Evolutionary conservation across 2,113 vertebrate genomes (phyloP).

Genomic region (Elgaria multicarinata): DNA sequence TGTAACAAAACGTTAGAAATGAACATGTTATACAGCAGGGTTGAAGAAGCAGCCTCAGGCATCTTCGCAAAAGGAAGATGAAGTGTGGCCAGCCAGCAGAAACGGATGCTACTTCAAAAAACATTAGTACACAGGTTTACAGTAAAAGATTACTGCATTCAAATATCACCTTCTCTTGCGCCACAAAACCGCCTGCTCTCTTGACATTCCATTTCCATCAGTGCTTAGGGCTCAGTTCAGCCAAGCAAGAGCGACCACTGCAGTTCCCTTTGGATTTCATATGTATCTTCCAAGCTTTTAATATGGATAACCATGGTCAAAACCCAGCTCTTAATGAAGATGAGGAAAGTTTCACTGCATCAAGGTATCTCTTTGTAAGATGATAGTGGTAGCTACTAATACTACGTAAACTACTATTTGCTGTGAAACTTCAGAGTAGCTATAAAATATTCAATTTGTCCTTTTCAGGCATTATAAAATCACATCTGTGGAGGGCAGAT

Average conservation of each 20-base stretch:
- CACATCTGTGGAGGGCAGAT: too few relatives aligned
- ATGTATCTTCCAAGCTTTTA: neutral
- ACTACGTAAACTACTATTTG: neutral
- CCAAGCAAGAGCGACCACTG: neutral
- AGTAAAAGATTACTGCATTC: slow-evolving; percentile 27
- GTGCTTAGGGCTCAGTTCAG: neutral
- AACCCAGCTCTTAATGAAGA: neutral
- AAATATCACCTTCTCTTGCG: slow-evolving; percentile 25
- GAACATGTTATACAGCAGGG: slow-evolving; percentile 60
- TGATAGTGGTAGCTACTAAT: neutral
- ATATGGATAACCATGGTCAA: neutral
- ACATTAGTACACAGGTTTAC: slow-evolving; percentile 14
- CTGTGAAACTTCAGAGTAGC: neutral
- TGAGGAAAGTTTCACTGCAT: neutral
- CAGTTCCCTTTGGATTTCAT: neutral
- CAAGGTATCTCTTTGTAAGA: too few relatives aligned
- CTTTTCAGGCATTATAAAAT: too few relatives aligned
- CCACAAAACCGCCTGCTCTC: slow-evolving; percentile 38
- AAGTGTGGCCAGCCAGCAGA: slow-evolving; percentile 59
- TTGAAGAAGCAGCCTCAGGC: slow-evolving; percentile 45
- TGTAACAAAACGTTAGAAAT: slow-evolving; percentile 51
- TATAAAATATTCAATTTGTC: neutral
- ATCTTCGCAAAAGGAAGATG: slow-evolving; percentile 53
- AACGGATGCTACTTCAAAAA: slow-evolving; percentile 56
- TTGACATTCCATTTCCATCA: slow-evolving; percentile 7